phyloP scores from a whole-genome alignment of 64 coral and sea anemone genomes.

The Montipora capricornis region DNA sequence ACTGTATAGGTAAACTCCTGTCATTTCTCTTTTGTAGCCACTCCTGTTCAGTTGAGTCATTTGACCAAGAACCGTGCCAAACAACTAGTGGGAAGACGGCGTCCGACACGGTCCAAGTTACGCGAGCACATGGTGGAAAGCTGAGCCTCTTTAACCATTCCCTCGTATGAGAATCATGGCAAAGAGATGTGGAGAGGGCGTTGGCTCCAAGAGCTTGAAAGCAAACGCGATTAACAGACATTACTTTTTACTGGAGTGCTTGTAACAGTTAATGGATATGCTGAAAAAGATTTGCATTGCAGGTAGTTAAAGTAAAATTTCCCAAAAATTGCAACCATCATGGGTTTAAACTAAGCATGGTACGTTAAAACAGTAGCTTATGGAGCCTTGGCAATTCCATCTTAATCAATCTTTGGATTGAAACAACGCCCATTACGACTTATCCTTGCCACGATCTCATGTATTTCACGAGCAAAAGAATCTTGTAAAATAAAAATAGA shows the following conservation, averaged over 20 bases:
- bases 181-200: background rate
- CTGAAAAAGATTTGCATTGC: background rate
- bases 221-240: background rate
- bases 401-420: background rate
- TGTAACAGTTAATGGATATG: background rate
- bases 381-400: background rate
- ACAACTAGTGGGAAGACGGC: conserved; percentile 21
- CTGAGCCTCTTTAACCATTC: background rate
- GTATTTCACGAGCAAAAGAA: background rate
- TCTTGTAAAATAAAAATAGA: too few species aligned
- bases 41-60: conserved; percentile 40
- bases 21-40: conserved; percentile 40
- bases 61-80: conserved; percentile 57
- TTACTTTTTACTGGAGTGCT: background rate
- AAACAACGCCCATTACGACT: background rate
- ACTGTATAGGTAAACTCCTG: background rate
- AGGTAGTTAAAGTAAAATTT: background rate
- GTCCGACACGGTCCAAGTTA: conserved; percentile 22
- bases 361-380: background rate
- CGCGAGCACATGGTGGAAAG: background rate
- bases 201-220: too few species aligned
- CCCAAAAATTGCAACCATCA: background rate
- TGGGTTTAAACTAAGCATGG: too few species aligned
- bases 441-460: background rate
- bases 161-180: background rate